Evolutionary conservation across 2,113 vertebrate genomes (phyloP).

Genomic region (Trematomus loennbergii): DNA sequence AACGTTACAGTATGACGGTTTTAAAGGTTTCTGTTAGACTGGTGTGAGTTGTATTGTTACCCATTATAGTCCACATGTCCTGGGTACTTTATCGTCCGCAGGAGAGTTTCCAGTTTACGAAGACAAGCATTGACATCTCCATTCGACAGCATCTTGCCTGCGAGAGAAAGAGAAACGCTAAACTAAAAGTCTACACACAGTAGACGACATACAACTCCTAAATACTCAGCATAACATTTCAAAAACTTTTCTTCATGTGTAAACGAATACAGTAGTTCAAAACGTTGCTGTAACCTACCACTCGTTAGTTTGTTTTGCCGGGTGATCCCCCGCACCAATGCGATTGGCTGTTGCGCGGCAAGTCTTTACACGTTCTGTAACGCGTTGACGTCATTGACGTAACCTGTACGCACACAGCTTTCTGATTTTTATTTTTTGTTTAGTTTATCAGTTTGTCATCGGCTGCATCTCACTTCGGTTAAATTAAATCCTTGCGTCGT

Average conservation of each 20-base stretch:
- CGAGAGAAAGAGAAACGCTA: not conserved
- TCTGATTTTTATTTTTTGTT: not conserved
- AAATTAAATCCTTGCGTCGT: too few relatives aligned
- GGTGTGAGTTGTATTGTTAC: slow-evolving; percentile 69
- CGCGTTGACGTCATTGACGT: slow-evolving; percentile 26
- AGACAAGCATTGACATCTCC: slow-evolving; percentile 92
- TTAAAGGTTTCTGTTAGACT: not conserved
- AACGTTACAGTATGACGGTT: too few relatives aligned
- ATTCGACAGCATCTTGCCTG: slow-evolving; percentile 81
- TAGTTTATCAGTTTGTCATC: not conserved
- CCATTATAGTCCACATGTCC: slow-evolving; percentile 88
- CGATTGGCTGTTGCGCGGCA: slow-evolving; percentile 33
- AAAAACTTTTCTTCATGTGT: not conserved
- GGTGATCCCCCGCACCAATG: not conserved
- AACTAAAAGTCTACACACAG: not conserved
- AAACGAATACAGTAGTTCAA: not conserved
- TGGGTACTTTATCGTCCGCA: slow-evolving; percentile 90
- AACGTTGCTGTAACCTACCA: not conserved
- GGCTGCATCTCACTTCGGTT: too few relatives aligned
- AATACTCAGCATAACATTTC: not conserved
- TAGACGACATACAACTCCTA: not conserved
- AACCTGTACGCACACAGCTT: not conserved
- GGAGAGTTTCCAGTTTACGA: slow-evolving; percentile 89
- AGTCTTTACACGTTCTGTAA: not conserved
- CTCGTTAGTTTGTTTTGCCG: slow-evolving; percentile 48